Evolutionary conservation across 2,888 invertebrate genomes (phyloP), one percentile per base, ranked within the genome.

Genomic region (Ophion costatus): DNA sequence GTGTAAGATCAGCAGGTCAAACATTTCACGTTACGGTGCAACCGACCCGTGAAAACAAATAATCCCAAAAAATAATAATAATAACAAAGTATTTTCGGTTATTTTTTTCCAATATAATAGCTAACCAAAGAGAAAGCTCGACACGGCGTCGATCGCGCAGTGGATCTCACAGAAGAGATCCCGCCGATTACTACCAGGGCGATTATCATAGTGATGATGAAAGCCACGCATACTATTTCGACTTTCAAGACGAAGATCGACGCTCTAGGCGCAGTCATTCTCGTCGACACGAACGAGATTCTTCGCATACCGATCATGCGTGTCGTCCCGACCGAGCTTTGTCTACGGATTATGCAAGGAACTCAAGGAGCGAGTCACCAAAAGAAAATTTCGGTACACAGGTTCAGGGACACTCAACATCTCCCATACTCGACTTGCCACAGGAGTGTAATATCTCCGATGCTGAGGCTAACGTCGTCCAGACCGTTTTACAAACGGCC

Each of bases 241-340:
- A 57, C 7, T n/a, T 14, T 57, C 57, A n/a, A n/a, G 57, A 14
- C 57, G n/a, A n/a, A 57, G 57, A 57, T 57, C 57, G 57, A 57
- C n/a, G 57, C 57, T 57, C 57, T 57, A n/a, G n/a, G n/a, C 57
- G 57, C n/a, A 57, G 57, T 57, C 57, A n/a, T n/a, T 57, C 57
- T n/a, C 57, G n/a, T 57, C 57, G 57, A 57, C 57, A n/a, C 14
- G 57, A 57, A 57, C 57, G 57, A 57, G n/a, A n/a, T 57, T 14
- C 6, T 57, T 57, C 57, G n/a, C n/a, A 57, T 57, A 57, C n/a
- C 14, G 57, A 57, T 57, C 57, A 57, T 57, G 57, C 57, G 57
- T n/a, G 57, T 57, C 57, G n/a, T 57, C 57, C 5, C 57, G 57
- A 57, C n/a, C 57, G 57, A 14, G 57, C 5, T 57, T n/a, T n/a